A percentile compares a stretch with the other conserved stretches of the same genome.
Conservation (phyloP, 2,797 vertebrate genomes). For the Sorex maritimensis region DNA sequence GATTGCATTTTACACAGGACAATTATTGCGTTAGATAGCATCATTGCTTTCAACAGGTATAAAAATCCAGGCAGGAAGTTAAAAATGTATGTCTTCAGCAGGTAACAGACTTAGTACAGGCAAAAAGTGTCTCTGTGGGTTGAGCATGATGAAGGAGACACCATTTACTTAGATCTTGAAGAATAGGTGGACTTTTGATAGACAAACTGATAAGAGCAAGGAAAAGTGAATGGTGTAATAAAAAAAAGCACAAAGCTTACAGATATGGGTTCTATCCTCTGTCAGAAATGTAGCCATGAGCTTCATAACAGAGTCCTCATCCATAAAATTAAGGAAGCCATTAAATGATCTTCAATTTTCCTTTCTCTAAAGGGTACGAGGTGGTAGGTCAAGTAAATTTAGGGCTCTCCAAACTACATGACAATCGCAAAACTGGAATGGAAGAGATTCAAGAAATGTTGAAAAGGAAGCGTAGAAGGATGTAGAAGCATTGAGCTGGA, state of each 20-base stretch:
- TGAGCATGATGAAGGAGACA: not conserved
- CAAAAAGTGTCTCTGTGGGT: not conserved
- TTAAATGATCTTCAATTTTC: not conserved
- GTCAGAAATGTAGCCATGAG: slow-evolving; percentile 12
- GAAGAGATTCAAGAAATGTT: slow-evolving; percentile 39
- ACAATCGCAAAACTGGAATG: not conserved
- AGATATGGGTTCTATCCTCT: not conserved
- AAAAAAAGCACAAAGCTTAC: not conserved
- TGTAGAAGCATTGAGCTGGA: not conserved
- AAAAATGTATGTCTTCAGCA: not conserved
- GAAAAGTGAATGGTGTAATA: not conserved
- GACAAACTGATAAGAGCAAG: not conserved
- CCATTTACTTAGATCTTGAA: slow-evolving; percentile 25
- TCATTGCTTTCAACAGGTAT: not conserved
- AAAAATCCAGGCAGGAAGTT: slow-evolving; percentile 7
- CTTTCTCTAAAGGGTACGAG: not conserved
- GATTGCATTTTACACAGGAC: not conserved
- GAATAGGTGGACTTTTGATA: slow-evolving; percentile 19
- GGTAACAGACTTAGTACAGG: not conserved
- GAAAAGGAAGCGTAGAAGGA: not conserved
- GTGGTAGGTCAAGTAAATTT: no score
- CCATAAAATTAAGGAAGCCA: not conserved
- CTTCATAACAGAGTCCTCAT: not conserved
- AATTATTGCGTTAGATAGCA: not conserved
- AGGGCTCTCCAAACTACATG: not conserved